Evolutionary conservation across 2,888 invertebrate species (phyloP), one percentile per base, ranked within the genome.

Genomic region (Glaucopsyche alexis): DNA sequence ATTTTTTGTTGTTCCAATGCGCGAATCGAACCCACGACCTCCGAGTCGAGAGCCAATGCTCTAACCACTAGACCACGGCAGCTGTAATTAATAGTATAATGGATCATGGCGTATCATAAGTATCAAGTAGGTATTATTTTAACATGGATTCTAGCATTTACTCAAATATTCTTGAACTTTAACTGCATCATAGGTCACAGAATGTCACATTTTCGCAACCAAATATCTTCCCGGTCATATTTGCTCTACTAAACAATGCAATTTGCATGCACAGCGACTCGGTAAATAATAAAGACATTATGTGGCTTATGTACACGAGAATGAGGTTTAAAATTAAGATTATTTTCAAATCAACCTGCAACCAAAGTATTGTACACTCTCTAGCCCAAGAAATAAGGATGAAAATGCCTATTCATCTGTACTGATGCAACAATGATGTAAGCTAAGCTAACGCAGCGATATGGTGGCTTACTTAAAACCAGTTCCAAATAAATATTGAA

Each of bases 381-480:
- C 49, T 38, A 0, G 6, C 0, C 14, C 0, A 47, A 13, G 7
- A 45, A 11, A 14, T n/a, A 69, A 29, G 49, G 13, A 49, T 7
- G 14, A 16, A 19, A 47, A 69, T 69, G 47, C 11, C 11, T 19
- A 19, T 47, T 29, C 49, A 11, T 47, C 11, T 45, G 19, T 11
- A 45, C 42, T 66, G 66, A 45, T 67, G 45, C 16, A 45, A 45
- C 9, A 67, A 6, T 69, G 49, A 69, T 14, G 29, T 69, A 69
- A 69, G 40, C 11, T 19, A 14, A 29, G 69, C 16, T 19, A 45
- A 45, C 42, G 49, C 64, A 14, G 64, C 14, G 69, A 69, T 49
- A 69, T 29, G 19, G 49, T 69, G 69, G 49, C 69, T 69, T 69
- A 69, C 69, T 49, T 69, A 49, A 13, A 69, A 69, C 69, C 29